phyloP scores from a whole-genome alignment of 2,888 invertebrate species.

The Pedicia rivosa region DNA sequence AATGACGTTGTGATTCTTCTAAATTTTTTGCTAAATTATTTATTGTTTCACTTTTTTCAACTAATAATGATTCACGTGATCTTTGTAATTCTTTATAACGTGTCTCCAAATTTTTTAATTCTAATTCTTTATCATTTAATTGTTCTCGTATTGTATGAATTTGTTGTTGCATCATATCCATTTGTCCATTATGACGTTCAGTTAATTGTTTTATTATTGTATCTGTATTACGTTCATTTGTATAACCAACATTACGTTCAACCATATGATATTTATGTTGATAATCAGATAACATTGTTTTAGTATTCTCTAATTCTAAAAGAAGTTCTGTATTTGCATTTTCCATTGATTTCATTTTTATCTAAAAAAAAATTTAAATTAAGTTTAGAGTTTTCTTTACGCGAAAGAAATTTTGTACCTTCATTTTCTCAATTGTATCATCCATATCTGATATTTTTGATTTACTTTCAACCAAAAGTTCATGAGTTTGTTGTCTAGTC shows the following conservation, averaged over 20 bases:
- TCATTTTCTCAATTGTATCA: conserved; percentile 20
- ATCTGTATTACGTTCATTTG: conserved; percentile 23
- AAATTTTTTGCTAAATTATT: conserved; percentile 43
- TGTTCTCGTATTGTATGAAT: conserved; percentile 29
- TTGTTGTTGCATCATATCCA: conserved; percentile 34
- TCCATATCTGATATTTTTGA: conserved; percentile 26
- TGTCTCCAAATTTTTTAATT: conserved; percentile 36
- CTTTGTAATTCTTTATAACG: conserved; percentile 39
- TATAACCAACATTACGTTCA: conserved; percentile 21
- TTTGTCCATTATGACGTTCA: conserved; percentile 32
- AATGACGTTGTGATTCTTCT: conserved; percentile 39
- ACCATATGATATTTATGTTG: conserved; percentile 28
- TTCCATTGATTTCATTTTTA: conserved; percentile 30
- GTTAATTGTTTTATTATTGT: conserved; percentile 30
- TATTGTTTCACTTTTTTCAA: conserved; percentile 45
- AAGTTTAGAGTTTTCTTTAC: background rate
- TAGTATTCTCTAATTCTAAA: conserved; percentile 37
- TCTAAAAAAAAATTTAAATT: conserved; percentile 22
- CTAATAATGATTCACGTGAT: conserved; percentile 41
- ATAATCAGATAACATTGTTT: conserved; percentile 34
- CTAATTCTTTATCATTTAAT: conserved; percentile 32
- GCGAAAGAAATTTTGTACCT: conserved; percentile 5
- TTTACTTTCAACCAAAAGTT: conserved; percentile 37
- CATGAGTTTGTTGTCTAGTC: conserved; percentile 43
- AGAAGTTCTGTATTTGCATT: conserved; percentile 34